Percentiles rank a stretch among this genome's conserved stretches.
These are phyloP conservation scores for Forficula auricularia DNA, from an alignment of 1,140 invertebrate genomes.

Conservation along the genomic window DNA sequence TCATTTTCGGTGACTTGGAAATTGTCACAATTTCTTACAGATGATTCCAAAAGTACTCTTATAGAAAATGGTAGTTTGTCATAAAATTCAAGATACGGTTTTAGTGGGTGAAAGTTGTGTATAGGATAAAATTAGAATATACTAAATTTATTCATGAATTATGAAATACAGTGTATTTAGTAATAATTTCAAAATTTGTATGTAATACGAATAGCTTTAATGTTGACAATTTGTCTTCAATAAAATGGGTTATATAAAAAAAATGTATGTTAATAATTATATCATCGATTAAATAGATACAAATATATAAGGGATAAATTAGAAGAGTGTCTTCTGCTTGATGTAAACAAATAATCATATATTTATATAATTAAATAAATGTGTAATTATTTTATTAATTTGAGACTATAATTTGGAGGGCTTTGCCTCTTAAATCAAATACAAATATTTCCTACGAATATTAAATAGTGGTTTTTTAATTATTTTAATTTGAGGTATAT, in stretches of 20 bases:
- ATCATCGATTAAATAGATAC: too few species aligned
- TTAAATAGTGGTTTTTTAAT: too few species aligned
- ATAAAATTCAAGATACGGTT: constrained; percentile 21
- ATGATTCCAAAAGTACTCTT: constrained; percentile 82
- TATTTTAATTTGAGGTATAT: too few species aligned
- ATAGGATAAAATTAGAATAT: constrained; percentile 4
- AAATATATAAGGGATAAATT: too few species aligned
- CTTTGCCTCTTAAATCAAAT: too few species aligned
- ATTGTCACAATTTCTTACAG: constrained; percentile 88
- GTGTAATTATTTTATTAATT: too few species aligned
- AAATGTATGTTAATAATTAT: background rate
- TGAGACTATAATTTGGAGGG: too few species aligned
- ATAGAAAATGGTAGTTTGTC: constrained; percentile 83
- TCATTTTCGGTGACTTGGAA: constrained; percentile 76
- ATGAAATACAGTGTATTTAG: background rate
- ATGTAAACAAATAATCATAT: too few species aligned
- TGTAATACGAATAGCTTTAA: background rate
- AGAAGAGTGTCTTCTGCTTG: too few species aligned
- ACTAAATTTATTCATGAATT: background rate
- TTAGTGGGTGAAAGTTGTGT: constrained; percentile 4
- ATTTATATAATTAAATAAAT: too few species aligned
- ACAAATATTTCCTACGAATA: too few species aligned
- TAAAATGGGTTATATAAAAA: constrained; percentile 1
- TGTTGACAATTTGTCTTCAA: background rate
- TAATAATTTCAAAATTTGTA: constrained; percentile 2